Base-by-base conservation (phyloP, 2,888 invertebrate genomes). In the Rhorus exstirpatorius region DNA sequence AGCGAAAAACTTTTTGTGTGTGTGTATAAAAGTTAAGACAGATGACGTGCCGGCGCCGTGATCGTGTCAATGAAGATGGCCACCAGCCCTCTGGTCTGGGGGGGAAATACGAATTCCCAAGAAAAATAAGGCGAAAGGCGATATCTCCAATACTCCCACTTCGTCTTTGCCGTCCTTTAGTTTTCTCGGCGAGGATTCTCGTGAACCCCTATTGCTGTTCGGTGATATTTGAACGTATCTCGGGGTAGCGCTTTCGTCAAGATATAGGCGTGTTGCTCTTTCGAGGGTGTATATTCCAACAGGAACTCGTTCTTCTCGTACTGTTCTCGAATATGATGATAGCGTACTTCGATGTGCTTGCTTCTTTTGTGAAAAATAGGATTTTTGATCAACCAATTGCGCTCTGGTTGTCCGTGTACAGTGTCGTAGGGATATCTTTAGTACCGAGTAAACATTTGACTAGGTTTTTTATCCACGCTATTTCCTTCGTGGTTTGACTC, bases 141-240 rank as follows among this genome's bases (percentile, higher is more conserved):
- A 44, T 44, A 44, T 44, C 12, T 1, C 1, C 12, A 44, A 44
- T n/a, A 44, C 44, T 44, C 44, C 44, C 44, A 44, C 44, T 44
- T 44, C 44, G 44, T 44, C 44, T 44, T 44, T 44, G 44, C 44
- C 44, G 6, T 31, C 12, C 1, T 44, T 44, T 44, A 44, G 8
- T 44, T 44, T 44, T 44, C 44, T 44, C 44, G 44, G 3, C 14
- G 44, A 44, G 44, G 44, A n/a, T 2, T 44, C 44, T 44, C 44
- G 44, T 44, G 44, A n/a, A 44, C 44, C 14, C 44, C 44, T 44
- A 44, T 44, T 44, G 12, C 12, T 2, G 44, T n/a, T 44, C n/a
- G n/a, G n/a, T n/a, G n/a, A n/a, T n/a, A n/a, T n/a, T n/a, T n/a
- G n/a, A n/a, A n/a, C n/a, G n/a, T n/a, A n/a, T n/a, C n/a, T n/a